Evolutionary conservation across 1,140 invertebrate genomes (phyloP), one percentile per base, ranked within the genome.

Genomic region (Choristoneura fumiferana): DNA sequence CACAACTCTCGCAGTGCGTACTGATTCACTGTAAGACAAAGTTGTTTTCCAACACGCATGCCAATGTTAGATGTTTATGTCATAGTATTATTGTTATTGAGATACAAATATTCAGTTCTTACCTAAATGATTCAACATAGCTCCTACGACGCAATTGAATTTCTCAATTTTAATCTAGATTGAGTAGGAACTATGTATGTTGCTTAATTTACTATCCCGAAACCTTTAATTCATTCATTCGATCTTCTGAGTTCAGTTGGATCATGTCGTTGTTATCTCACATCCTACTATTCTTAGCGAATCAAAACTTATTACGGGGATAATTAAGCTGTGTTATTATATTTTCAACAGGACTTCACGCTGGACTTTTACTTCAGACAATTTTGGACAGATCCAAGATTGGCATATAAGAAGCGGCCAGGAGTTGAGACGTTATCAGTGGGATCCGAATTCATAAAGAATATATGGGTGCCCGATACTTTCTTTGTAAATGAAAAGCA

Each of bases 401-500:
- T 99, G 81, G 95, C 95, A 63, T 98, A 98, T 91, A 94, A 94
- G 87, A 95, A 96, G 89, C 91, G 95, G 80, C 93, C 93, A 38
- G 95, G 95, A 60, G 95, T 97, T 62, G 95, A 97, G 84, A 97
- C 95, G 66, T 91, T 98, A 63, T 96, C 95, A 69, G 96, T 96
- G 69, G 97, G 95, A 69, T 98, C 95, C 71, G 98, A 97, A 91
- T 98, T 97, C 90, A 96, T 99, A 85, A 96, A 98, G 89, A 97
- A 97, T 90, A 97, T 99, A 88, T 99, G 98, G 98, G 96, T 98
- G 79, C 98, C 98, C 69, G 98, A 99, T 91, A 99, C 98, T 67
- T 98, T 98, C 92, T 98, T 98, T 92, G 97, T 96, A 76, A 99
- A 99, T 90, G 98, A 99, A 91, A 99, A 99, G 92, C 97, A 97